These are phyloP conservation scores for Catharus bicknelli DNA, from an alignment of 2,113 vertebrate genomes.

Conservation along the genomic window DNA sequence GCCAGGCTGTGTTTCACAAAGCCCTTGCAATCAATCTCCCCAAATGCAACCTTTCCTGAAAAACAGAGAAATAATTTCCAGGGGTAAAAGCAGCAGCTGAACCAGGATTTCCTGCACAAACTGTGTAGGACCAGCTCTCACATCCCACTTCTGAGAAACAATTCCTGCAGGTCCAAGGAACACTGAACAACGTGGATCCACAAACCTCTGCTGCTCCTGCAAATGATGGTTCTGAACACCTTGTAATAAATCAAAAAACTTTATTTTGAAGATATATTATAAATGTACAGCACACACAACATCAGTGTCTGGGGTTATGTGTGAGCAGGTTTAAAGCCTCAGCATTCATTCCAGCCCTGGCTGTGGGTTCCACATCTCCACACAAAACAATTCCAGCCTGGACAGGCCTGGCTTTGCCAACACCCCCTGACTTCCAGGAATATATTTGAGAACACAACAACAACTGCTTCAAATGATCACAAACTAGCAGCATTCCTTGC, in stretches of 20 bases:
- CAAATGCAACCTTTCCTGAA: not conserved
- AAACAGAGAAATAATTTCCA: not conserved
- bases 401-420: not conserved
- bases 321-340: conserved; percentile 32
- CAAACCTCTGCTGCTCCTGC: not conserved
- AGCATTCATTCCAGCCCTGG: not conserved
- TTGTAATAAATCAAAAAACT: conserved; percentile 60
- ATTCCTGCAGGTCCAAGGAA: not conserved
- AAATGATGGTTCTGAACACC: not conserved
- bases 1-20: not conserved
- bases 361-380: not conserved
- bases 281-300: conserved; percentile 66
- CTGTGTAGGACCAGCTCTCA: rapidly evolving
- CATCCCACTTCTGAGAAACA: rapidly evolving
- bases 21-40: not conserved
- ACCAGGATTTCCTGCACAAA: not conserved
- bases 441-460: not conserved
- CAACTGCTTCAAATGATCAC: not conserved
- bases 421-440: not conserved
- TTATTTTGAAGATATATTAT: conserved; percentile 68
- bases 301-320: conserved; percentile 31
- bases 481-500: not conserved
- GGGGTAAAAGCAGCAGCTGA: not conserved
- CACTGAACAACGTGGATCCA: rapidly evolving
- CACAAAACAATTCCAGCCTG: rapidly evolving